phyloP scores from a whole-genome alignment of 2,797 vertebrate genomes.

The Falco cherrug region DNA sequence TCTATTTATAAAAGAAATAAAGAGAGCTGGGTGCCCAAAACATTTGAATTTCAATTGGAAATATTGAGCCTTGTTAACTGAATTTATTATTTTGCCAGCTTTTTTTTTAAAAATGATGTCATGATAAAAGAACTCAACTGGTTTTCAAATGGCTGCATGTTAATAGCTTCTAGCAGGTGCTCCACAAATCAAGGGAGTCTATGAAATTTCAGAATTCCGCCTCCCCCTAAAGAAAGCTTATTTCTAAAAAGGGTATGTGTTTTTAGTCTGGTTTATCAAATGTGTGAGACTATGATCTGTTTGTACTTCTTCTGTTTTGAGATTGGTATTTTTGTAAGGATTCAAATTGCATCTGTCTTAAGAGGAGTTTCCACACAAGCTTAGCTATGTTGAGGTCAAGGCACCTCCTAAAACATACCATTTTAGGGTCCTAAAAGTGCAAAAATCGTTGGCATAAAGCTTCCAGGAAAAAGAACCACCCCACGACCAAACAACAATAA shows the following conservation, averaged over 20 bases:
- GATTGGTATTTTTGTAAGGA: constrained; percentile 15
- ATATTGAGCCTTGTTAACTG: not conserved
- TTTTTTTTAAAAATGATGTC: constrained; percentile 14
- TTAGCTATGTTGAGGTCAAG: not conserved
- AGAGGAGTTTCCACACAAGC: constrained; percentile 6
- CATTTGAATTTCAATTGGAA: constrained; percentile 35
- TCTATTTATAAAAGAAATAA: constrained; percentile 21
- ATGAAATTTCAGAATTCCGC: not conserved
- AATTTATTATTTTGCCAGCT: constrained; percentile 29
- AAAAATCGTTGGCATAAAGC: not conserved
- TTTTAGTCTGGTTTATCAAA: constrained; percentile 35
- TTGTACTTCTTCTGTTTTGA: constrained; percentile 42
- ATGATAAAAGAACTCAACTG: constrained; percentile 39
- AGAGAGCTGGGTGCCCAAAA: not conserved
- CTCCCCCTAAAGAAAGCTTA: not conserved
- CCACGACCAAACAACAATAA: not conserved
- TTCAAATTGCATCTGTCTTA: not conserved
- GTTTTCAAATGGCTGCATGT: constrained; percentile 28
- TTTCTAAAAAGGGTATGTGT: constrained; percentile 3
- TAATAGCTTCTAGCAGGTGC: constrained; percentile 50
- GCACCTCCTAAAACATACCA: not conserved
- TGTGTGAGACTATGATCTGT: constrained; percentile 44
- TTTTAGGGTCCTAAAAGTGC: not conserved
- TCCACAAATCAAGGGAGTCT: not conserved
- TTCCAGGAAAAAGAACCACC: not conserved